Evolutionary conservation across 2,888 invertebrate species (phyloP).

Genomic region (Drosophila eohydei): DNA sequence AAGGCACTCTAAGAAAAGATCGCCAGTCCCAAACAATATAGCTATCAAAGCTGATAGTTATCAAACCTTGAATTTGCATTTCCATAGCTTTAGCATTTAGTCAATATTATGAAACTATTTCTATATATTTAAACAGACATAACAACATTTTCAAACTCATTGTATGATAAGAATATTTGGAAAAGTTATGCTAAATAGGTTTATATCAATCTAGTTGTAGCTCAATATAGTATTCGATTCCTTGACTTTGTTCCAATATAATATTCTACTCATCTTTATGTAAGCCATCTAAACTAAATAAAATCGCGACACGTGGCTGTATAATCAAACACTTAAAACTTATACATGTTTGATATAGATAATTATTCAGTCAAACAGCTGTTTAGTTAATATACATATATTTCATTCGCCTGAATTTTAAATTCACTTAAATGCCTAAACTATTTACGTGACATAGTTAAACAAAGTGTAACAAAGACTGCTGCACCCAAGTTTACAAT

Average conservation of each 20-base stretch:
- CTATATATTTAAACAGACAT: too few species aligned
- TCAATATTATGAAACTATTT: too few species aligned
- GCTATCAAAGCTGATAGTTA: neutral
- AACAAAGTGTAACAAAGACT: slow-evolving; percentile 7
- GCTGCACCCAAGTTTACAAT: slow-evolving; percentile 35
- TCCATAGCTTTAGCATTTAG: too few species aligned
- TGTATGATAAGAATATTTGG: neutral
- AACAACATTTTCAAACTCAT: neutral
- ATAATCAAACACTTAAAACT: neutral
- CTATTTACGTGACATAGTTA: slow-evolving; percentile 8
- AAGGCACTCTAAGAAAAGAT: neutral
- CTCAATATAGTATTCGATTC: neutral
- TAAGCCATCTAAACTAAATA: neutral
- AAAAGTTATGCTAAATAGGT: too few species aligned
- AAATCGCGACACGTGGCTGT: neutral
- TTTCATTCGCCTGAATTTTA: neutral
- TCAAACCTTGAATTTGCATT: too few species aligned
- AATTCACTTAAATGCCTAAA: neutral
- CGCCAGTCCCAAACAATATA: neutral
- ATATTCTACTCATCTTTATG: neutral
- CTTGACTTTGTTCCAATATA: neutral
- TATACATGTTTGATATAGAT: neutral
- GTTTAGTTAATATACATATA: neutral
- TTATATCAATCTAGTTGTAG: neutral
- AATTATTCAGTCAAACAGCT: neutral